Evolutionary conservation across 2,888 invertebrate genomes (phyloP).

Genomic region (Mythimna pallens): DNA sequence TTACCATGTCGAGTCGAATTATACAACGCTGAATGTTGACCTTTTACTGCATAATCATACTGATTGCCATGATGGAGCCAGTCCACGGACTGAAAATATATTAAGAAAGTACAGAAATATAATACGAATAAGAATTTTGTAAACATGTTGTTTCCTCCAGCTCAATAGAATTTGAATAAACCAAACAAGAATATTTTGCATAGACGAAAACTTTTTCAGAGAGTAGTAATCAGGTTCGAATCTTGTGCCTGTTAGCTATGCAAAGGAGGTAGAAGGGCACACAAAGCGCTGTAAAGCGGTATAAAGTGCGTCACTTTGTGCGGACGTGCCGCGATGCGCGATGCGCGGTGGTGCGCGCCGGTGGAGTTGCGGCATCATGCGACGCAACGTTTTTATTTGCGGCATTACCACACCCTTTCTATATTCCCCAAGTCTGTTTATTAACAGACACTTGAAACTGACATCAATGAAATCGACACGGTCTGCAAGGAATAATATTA

Average conservation of each 20-base stretch:
- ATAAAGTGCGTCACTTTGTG: conserved; percentile 31
- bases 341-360: conserved; percentile 17
- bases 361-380: conserved; percentile 26
- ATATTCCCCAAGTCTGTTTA: conserved; percentile 34
- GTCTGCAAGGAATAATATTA: too few species aligned
- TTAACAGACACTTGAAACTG: conserved; percentile 27
- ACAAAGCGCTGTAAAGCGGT: conserved; percentile 30
- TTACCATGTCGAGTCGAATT: background rate
- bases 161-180: conserved; percentile 13
- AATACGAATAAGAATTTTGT: conserved; percentile 10
- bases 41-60: conserved; percentile 14
- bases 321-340: conserved; percentile 24
- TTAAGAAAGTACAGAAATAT: background rate
- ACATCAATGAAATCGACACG: background rate
- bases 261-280: conserved; percentile 24
- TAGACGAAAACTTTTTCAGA: conserved; percentile 25
- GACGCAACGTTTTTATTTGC: conserved; percentile 36
- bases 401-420: conserved; percentile 53
- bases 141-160: conserved; percentile 15
- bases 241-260: conserved; percentile 38
- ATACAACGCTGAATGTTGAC: background rate
- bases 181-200: conserved; percentile 26
- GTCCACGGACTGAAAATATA: background rate
- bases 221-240: conserved; percentile 37
- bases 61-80: conserved; percentile 2